A percentile compares a stretch with the other conserved stretches of the same genome.
These are phyloP conservation scores for Phalanger gymnotis DNA, from an alignment of 2,797 vertebrate species.

Conservation along the genomic window DNA sequence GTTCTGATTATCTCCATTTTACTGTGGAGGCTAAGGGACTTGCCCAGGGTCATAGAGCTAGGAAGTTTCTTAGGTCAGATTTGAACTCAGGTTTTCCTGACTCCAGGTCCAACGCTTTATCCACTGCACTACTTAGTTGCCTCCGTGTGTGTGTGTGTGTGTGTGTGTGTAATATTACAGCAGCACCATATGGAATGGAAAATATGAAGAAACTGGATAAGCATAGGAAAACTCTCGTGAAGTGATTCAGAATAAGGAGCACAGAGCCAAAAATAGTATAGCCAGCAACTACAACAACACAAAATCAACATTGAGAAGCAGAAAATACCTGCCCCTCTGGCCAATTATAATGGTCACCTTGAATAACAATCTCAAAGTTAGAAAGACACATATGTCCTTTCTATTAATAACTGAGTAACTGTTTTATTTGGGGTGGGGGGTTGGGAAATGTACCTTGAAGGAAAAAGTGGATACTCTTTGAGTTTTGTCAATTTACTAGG, in stretches of 20 bases:
- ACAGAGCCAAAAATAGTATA: neutral
- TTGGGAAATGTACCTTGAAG: too few relatives aligned
- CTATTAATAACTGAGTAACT: neutral
- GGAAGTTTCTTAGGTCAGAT: neutral
- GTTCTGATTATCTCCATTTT: neutral
- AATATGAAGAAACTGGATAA: neutral
- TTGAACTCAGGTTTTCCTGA: neutral
- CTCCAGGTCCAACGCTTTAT: neutral
- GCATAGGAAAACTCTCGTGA: neutral
- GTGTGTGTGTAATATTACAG: neutral
- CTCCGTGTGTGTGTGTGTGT: neutral
- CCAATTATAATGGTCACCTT: neutral
- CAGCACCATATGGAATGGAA: neutral
- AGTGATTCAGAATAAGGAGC: neutral
- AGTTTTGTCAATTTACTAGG: neutral
- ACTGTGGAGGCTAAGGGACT: neutral
- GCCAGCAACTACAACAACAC: neutral
- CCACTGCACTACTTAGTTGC: neutral
- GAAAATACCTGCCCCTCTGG: neutral
- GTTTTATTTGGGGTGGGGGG: neutral
- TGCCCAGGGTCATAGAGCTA: neutral
- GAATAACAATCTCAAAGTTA: neutral
- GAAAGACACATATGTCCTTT: neutral
- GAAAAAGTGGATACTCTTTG: too few relatives aligned
- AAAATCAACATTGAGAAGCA: neutral